Percentiles rank a stretch among this genome's conserved stretches.
phyloP scores from a whole-genome alignment of 2,113 vertebrate species.

The Triplophysa rosa region DNA sequence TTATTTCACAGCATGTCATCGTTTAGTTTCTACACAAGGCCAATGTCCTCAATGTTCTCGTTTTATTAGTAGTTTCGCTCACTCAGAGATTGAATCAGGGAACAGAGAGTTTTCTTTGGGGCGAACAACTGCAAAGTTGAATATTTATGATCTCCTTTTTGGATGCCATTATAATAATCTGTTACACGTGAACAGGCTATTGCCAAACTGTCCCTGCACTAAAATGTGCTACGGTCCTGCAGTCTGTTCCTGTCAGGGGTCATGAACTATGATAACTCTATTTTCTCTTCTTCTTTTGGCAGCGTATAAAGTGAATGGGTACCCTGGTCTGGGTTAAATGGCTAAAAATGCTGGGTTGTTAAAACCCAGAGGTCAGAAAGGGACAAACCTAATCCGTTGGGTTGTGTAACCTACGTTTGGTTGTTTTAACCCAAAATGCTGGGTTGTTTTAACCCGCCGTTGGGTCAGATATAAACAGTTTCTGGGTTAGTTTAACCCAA shows the following conservation, averaged over 20 bases:
- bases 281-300: not conserved
- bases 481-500: too few species aligned
- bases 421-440: too few species aligned
- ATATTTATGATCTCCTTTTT: slow-evolving; percentile 17
- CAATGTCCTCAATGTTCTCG: not conserved
- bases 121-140: not conserved
- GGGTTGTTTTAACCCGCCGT: too few species aligned
- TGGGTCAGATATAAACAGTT: too few species aligned
- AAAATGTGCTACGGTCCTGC: not conserved
- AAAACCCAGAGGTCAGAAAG: too few species aligned
- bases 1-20: slow-evolving; percentile 1
- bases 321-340: too few species aligned
- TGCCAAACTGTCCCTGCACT: not conserved
- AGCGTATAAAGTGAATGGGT: not conserved
- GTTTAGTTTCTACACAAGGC: not conserved
- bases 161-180: not conserved
- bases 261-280: slow-evolving; percentile 2
- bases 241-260: not conserved
- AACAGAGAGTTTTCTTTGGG: slow-evolving; percentile 20
- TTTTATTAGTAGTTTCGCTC: slow-evolving; percentile 9
- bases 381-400: too few species aligned
- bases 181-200: not conserved
- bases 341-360: too few species aligned
- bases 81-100: not conserved
- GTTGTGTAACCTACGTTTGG: too few species aligned